phyloP scores from a whole-genome alignment of 2,797 vertebrate genomes.

The Myoxocephalus aenaeus region DNA sequence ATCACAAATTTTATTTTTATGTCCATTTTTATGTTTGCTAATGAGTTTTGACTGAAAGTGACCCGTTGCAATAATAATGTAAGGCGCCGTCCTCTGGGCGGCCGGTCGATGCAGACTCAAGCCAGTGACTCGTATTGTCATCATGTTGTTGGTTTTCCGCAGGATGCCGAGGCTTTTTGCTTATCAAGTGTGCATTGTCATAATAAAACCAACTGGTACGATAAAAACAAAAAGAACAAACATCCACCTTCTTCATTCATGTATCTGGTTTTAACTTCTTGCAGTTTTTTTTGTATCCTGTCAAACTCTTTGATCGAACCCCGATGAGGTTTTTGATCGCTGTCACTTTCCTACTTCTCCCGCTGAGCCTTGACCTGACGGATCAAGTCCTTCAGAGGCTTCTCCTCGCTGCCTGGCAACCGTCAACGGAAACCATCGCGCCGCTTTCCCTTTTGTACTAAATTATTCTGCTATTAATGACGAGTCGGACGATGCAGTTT shows the following conservation, averaged over 20 bases:
- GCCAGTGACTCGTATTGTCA: conserved; percentile 46
- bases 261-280: conserved; percentile 28
- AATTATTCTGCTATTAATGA: conserved; percentile 57
- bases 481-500: conserved; percentile 30
- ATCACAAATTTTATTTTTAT: conserved; percentile 70
- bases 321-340: conserved; percentile 56
- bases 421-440: not conserved
- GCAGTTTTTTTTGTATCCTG: not conserved
- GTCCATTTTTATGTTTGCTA: conserved; percentile 60
- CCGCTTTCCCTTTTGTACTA: conserved; percentile 40
- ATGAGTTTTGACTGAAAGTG: conserved; percentile 76
- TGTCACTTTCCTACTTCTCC: conserved; percentile 66
- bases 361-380: conserved; percentile 64
- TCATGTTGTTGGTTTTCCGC: conserved; percentile 64
- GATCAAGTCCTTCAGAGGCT: conserved; percentile 54
- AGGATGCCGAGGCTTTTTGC: conserved; percentile 77
- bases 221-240: conserved; percentile 31
- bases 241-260: conserved; percentile 18
- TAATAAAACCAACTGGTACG: conserved; percentile 81
- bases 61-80: conserved; percentile 92
- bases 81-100: conserved; percentile 59
- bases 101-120: conserved; percentile 62
- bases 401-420: conserved; percentile 34
- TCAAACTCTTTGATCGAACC: conserved; percentile 24
- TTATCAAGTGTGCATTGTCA: conserved; percentile 79